A percentile compares a stretch with the other conserved stretches of the same genome.
Conservation (phyloP, 2,888 invertebrate species). For the Mythimna albipuncta region DNA sequence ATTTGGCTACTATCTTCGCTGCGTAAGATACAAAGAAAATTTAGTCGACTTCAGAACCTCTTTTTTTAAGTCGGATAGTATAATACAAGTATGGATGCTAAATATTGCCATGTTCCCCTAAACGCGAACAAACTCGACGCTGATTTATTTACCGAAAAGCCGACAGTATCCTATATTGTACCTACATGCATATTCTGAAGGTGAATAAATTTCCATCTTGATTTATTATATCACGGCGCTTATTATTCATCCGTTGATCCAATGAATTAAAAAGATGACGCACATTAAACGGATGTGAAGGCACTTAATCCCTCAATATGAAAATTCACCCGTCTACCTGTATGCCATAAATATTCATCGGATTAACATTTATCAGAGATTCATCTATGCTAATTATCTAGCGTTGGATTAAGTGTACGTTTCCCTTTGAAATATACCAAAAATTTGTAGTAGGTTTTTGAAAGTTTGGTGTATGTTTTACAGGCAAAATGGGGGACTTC, state of each 20-base stretch:
- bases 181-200: background rate
- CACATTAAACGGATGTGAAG: conserved; percentile 38
- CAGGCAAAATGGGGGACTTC: too few relatives aligned
- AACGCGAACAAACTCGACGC: too few relatives aligned
- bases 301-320: conserved; percentile 53
- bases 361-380: conserved; percentile 45
- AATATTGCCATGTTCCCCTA: too few relatives aligned
- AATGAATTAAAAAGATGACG: conserved; percentile 59
- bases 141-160: background rate
- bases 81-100: too few relatives aligned
- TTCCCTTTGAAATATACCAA: conserved; percentile 28
- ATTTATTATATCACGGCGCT: conserved; percentile 34
- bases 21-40: too few relatives aligned
- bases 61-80: too few relatives aligned
- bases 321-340: conserved; percentile 55
- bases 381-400: conserved; percentile 49
- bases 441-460: conserved; percentile 1
- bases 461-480: background rate
- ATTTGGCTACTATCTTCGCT: too few relatives aligned
- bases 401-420: conserved; percentile 40
- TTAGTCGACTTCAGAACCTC: too few relatives aligned
- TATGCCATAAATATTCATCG: conserved; percentile 51
- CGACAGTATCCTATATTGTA: background rate
- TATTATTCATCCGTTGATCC: conserved; percentile 57
- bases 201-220: conserved; percentile 42